Evolutionary conservation across 2,797 vertebrate species (phyloP).

Genomic region (Scomberomorus guttatus): DNA sequence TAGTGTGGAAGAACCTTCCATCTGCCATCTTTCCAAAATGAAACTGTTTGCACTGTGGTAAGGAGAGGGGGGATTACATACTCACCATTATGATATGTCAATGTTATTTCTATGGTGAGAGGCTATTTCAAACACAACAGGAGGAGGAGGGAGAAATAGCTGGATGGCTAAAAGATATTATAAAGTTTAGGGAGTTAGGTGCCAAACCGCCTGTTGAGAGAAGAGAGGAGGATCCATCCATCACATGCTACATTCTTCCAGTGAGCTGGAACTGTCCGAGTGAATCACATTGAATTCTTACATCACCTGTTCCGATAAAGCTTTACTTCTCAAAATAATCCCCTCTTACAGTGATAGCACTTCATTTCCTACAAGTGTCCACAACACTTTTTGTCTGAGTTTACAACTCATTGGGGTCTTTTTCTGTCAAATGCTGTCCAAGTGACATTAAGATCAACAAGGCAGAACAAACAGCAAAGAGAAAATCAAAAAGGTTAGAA

Average conservation of each 20-base stretch:
- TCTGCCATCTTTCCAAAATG: slow-evolving; percentile 73
- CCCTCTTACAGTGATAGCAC: slow-evolving; percentile 46
- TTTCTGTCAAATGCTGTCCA: slow-evolving; percentile 23
- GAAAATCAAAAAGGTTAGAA: not conserved
- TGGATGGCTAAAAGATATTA: slow-evolving; percentile 64
- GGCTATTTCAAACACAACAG: slow-evolving; percentile 67
- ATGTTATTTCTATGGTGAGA: slow-evolving; percentile 77
- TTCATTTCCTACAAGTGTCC: slow-evolving; percentile 67
- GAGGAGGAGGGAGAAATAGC: slow-evolving; percentile 43
- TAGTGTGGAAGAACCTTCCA: slow-evolving; percentile 62
- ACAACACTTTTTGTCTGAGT: slow-evolving; percentile 30
- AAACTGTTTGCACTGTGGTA: slow-evolving; percentile 59
- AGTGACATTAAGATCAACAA: slow-evolving; percentile 5
- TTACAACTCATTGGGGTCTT: slow-evolving; percentile 29
- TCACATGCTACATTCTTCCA: slow-evolving; percentile 77
- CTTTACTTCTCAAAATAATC: slow-evolving; percentile 64
- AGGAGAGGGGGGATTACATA: slow-evolving; percentile 46
- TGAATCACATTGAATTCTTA: slow-evolving; percentile 70
- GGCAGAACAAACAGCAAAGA: not conserved
- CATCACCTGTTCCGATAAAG: slow-evolving; percentile 77
- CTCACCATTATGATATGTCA: slow-evolving; percentile 67
- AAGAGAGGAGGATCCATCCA: slow-evolving; percentile 73
- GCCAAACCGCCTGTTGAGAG: slow-evolving; percentile 73
- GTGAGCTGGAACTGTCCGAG: slow-evolving; percentile 66
- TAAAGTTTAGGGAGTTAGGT: slow-evolving; percentile 48